phyloP scores from a whole-genome alignment of 2,113 vertebrate species.

The Rhinoptilus africanus region DNA sequence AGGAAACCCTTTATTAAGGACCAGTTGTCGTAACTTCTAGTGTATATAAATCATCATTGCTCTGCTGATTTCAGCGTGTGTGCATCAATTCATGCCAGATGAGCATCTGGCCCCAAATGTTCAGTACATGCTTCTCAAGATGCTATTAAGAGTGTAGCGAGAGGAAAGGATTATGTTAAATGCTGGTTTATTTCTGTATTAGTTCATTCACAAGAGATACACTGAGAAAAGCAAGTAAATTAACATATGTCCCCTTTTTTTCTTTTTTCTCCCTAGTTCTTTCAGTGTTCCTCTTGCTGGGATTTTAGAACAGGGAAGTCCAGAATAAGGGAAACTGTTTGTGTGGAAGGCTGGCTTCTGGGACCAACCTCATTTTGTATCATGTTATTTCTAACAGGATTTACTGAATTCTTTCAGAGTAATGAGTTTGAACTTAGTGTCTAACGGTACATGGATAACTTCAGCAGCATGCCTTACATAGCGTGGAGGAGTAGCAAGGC shows the following conservation, averaged over 20 bases:
- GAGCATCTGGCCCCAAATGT: slow-evolving; percentile 32
- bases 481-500: not conserved
- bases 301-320: not conserved
- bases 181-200: not conserved
- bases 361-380: not conserved
- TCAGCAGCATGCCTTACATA: not conserved
- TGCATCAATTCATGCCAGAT: not conserved
- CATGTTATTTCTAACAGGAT: not conserved
- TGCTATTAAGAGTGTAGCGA: not conserved
- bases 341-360: not conserved
- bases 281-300: not conserved
- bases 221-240: not conserved
- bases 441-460: not conserved
- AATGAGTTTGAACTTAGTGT: not conserved
- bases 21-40: not conserved
- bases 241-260: not conserved
- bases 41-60: not conserved
- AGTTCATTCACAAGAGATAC: not conserved
- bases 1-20: slow-evolving; percentile 18
- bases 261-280: not conserved
- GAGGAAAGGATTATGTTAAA: slow-evolving; percentile 1
- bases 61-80: not conserved
- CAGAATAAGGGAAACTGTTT: not conserved
- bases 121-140: slow-evolving; percentile 7
- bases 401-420: not conserved